Evolutionary conservation across 2,113 vertebrate species (phyloP).

Genomic region (Hoplias malabaricus): DNA sequence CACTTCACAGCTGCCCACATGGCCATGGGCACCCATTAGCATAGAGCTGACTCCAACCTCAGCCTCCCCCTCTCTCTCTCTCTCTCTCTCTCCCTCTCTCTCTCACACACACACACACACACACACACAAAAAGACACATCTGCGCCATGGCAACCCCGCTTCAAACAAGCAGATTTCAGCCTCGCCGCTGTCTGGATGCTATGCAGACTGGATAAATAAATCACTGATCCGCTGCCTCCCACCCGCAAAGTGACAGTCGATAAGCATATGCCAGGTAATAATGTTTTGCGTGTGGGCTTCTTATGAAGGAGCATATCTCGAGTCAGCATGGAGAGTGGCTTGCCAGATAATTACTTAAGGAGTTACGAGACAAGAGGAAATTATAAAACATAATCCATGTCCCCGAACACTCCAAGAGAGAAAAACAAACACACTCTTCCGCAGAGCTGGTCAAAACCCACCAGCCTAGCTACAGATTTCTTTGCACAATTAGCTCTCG

Average conservation of each 20-base stretch:
- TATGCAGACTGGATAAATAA: slow-evolving; percentile 49
- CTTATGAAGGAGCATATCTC: slow-evolving; percentile 48
- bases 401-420: slow-evolving; percentile 17
- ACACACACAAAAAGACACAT: background rate
- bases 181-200: slow-evolving; percentile 32
- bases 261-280: slow-evolving; percentile 55
- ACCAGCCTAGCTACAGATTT: background rate
- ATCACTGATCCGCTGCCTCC: slow-evolving; percentile 26
- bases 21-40: slow-evolving; percentile 48
- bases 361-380: slow-evolving; percentile 41
- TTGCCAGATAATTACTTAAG: slow-evolving; percentile 43
- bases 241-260: slow-evolving; percentile 38
- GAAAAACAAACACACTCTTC: slow-evolving; percentile 29
- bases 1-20: slow-evolving; percentile 42
- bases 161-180: slow-evolving; percentile 48
- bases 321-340: slow-evolving; percentile 40
- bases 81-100: background rate
- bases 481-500: slow-evolving; percentile 31
- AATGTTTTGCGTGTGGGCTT: slow-evolving; percentile 28
- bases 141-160: slow-evolving; percentile 43
- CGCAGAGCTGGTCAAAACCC: background rate
- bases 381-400: slow-evolving; percentile 49
- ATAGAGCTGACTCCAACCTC: slow-evolving; percentile 41
- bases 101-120: background rate
- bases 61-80: background rate